phyloP scores from a whole-genome alignment of 1,140 invertebrate genomes.

The Brachionus rotundiformis region DNA sequence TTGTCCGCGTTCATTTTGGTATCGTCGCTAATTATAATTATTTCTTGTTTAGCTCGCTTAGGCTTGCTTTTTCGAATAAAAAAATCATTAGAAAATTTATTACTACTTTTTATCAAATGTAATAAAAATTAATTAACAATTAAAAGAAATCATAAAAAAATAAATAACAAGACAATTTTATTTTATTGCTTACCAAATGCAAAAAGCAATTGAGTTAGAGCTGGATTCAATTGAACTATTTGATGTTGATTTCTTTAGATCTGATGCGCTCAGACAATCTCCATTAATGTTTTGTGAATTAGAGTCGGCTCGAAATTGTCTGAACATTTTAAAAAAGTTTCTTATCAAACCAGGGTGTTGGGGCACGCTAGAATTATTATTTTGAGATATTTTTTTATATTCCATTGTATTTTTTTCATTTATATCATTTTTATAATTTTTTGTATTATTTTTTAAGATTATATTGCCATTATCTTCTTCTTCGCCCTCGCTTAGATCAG shows the following conservation, averaged over 20 bases:
- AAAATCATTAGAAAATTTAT: neutral
- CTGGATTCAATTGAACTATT: conserved; percentile 6
- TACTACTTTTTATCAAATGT: neutral
- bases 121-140: conserved; percentile 4
- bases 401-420: conserved; percentile 1
- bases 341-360: neutral
- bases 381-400: neutral
- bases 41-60: neutral
- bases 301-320: neutral
- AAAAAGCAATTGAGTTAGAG: neutral
- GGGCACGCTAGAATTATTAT: neutral
- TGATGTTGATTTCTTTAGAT: neutral
- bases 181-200: conserved; percentile 17
- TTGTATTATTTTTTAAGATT: neutral
- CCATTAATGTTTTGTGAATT: conserved; percentile 4
- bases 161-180: neutral
- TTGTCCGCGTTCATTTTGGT: neutral
- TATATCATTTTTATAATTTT: neutral
- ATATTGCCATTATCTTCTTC: conserved; percentile 16
- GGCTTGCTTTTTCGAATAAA: conserved; percentile 1
- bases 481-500: neutral
- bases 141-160: neutral
- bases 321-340: conserved; percentile 20
- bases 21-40: neutral
- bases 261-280: neutral